Evolutionary conservation across 2,888 invertebrate genomes (phyloP).

Genomic region (Pristionchus exspectatus): DNA sequence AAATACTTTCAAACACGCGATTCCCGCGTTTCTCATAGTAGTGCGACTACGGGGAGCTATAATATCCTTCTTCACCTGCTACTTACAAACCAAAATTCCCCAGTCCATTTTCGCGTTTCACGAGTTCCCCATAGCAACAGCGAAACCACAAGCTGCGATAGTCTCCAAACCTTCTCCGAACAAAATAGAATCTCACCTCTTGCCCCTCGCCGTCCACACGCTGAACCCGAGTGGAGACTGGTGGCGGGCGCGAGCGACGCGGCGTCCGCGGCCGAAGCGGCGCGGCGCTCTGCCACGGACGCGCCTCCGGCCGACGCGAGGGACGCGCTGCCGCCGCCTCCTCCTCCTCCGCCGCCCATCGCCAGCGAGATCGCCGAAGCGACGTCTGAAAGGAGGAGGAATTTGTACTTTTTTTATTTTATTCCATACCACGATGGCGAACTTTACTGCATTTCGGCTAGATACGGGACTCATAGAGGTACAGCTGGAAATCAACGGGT

Average conservation of each 20-base stretch:
- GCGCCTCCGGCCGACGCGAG: conserved; percentile 5
- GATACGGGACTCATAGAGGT: not conserved
- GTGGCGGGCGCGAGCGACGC: conserved; percentile 86
- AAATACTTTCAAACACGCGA: too few species aligned
- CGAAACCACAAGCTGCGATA: not conserved
- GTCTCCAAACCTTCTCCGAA: not conserved
- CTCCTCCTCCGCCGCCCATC: not conserved
- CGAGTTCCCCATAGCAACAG: not conserved
- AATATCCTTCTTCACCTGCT: too few species aligned
- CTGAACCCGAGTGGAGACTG: conserved; percentile 80
- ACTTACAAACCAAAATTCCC: too few species aligned
- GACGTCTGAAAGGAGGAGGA: not conserved
- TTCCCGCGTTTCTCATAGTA: too few species aligned
- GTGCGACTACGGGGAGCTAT: too few species aligned
- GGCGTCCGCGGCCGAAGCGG: conserved; percentile 83
- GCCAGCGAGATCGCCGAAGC: not conserved
- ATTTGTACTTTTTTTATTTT: not conserved
- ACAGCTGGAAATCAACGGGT: too few species aligned
- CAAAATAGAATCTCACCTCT: conserved; percentile 4
- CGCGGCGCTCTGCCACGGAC: conserved; percentile 19
- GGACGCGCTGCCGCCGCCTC: not conserved
- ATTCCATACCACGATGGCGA: not conserved
- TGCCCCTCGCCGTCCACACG: conserved; percentile 71
- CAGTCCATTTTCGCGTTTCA: not conserved
- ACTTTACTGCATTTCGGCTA: not conserved